phyloP scores from a whole-genome alignment of 2,797 vertebrate genomes.

The Microctenopoma stevenorrisi region DNA sequence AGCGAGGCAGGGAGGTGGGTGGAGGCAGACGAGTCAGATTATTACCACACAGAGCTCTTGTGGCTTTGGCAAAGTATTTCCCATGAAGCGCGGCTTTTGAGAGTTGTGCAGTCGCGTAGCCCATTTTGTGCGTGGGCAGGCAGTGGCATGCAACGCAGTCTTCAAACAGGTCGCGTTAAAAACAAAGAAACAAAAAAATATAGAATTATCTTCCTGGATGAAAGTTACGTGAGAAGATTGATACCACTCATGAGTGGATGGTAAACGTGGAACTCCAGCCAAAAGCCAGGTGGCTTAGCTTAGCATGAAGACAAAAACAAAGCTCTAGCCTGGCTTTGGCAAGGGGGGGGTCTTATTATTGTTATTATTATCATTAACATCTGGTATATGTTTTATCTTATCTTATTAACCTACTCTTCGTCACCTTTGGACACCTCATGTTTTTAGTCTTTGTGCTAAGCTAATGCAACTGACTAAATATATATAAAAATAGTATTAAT shows the following conservation, averaged over 20 bases:
- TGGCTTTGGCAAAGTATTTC: constrained; percentile 55
- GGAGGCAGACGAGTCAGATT: constrained; percentile 10
- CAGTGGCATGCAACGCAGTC: constrained; percentile 41
- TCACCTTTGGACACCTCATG: not conserved
- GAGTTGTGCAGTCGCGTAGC: not conserved
- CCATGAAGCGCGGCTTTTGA: constrained; percentile 46
- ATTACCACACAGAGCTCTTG: constrained; percentile 41
- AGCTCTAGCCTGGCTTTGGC: not conserved
- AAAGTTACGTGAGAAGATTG: not conserved
- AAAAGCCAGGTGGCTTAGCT: not conserved
- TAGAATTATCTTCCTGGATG: not conserved
- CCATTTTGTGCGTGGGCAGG: constrained; percentile 41
- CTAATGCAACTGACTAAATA: not conserved
- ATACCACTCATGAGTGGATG: not conserved
- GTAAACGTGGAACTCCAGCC: not conserved
- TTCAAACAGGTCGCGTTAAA: not conserved
- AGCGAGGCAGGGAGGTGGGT: constrained; percentile 23
- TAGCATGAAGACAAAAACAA: not conserved
- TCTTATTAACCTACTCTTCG: not conserved
- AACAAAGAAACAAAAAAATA: not conserved
- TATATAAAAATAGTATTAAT: not conserved
- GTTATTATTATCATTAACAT: no score
- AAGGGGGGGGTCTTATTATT: not conserved
- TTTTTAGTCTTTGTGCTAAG: not conserved
- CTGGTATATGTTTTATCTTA: not conserved